These are phyloP conservation scores for Ceratothoa steindachneri DNA, from an alignment of 2,888 invertebrate species.

Conservation along the genomic window DNA sequence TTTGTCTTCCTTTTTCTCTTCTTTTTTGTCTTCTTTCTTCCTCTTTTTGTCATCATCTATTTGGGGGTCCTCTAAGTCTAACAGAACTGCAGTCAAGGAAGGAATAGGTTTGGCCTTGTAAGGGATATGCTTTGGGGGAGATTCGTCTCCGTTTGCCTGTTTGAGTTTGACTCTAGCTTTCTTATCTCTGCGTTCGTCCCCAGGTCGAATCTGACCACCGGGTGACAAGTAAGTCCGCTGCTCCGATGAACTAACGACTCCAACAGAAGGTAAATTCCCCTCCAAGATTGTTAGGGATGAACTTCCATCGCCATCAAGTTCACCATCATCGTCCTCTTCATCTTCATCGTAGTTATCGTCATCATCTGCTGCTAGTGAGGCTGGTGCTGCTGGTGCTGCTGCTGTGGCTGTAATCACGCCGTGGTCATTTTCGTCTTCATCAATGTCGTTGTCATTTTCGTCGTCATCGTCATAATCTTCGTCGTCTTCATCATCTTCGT, in stretches of 20 bases:
- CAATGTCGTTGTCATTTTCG: not conserved
- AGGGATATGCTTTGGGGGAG: not conserved
- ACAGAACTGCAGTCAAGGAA: not conserved
- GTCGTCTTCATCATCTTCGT: not conserved
- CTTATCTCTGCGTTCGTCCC: not conserved
- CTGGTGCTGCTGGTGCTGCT: too few species aligned
- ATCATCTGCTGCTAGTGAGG: too few species aligned
- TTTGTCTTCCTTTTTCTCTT: conserved; percentile 41
- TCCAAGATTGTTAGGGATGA: not conserved
- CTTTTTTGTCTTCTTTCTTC: conserved; percentile 25
- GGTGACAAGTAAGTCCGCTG: not conserved
- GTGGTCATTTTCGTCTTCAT: not conserved
- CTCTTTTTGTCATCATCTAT: not conserved
- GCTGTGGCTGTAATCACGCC: too few species aligned
- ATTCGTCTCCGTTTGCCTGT: not conserved
- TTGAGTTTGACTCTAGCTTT: not conserved
- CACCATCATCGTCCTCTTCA: not conserved
- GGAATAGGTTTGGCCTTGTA: too few species aligned
- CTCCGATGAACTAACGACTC: not conserved
- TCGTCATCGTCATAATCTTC: too few species aligned
- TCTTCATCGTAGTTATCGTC: not conserved
- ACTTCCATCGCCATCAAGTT: not conserved
- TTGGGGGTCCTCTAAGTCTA: not conserved
- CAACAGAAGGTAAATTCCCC: not conserved
- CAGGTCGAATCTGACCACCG: not conserved